Percentiles rank a stretch among this genome's conserved stretches.
Evolutionary conservation across 2,113 vertebrate species (phyloP).

Genomic region (Poeciliopsis prolifica): DNA sequence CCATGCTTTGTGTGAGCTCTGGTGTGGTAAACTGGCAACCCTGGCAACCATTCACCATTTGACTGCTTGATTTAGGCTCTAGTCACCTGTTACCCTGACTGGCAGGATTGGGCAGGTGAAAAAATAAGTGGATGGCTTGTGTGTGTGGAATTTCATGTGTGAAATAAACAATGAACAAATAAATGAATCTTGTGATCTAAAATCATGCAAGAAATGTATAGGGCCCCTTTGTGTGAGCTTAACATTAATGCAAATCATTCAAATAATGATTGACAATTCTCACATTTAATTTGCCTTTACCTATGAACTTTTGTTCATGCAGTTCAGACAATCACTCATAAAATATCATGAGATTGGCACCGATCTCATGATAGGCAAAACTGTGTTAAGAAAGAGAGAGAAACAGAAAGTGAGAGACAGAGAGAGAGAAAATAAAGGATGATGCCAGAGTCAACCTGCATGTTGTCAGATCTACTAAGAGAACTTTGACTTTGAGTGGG

Average conservation of each 20-base stretch:
- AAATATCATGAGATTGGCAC: background rate
- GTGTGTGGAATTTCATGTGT: no score
- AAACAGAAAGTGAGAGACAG: background rate
- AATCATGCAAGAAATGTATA: background rate
- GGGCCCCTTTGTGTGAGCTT: background rate
- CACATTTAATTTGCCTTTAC: background rate
- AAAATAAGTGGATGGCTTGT: no score
- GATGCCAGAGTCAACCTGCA: slow-evolving; percentile 9
- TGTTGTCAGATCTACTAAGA: slow-evolving; percentile 6
- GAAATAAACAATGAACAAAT: background rate
- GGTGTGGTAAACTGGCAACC: no score
- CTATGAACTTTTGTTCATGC: background rate
- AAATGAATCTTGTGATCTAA: background rate
- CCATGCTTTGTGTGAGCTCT: no score
- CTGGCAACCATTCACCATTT: no score
- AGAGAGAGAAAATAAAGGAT: slow-evolving; percentile 1
- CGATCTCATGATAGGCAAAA: background rate
- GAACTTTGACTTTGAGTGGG: slow-evolving; percentile 9
- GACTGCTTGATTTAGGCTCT: no score
- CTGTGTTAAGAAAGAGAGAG: background rate
- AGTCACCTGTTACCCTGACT: no score
- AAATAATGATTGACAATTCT: background rate
- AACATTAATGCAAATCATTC: background rate
- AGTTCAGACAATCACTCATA: slow-evolving; percentile 3
- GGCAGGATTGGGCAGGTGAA: no score